Percentiles rank a stretch among this genome's conserved stretches.
phyloP scores from a whole-genome alignment of 2,888 invertebrate species.

The Drosophila mimica region DNA sequence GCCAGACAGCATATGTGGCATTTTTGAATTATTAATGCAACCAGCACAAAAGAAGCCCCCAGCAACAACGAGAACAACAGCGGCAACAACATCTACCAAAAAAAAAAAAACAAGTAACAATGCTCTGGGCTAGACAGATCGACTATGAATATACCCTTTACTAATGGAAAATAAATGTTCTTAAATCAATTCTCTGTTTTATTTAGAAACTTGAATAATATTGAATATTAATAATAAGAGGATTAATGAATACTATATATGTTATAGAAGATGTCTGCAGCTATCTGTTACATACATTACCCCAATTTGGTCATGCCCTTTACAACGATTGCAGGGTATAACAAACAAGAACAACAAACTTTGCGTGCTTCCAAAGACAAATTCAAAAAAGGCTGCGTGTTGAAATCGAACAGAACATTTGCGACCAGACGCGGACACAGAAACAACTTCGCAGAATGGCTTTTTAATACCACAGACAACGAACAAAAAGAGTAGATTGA shows the following conservation, averaged over 20 bases:
- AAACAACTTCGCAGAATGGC: constrained; percentile 31
- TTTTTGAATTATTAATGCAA: constrained; percentile 82
- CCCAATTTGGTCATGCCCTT: background rate
- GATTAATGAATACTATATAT: background rate
- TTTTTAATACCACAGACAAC: constrained; percentile 17
- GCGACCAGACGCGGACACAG: constrained; percentile 41
- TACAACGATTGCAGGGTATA: constrained; percentile 3
- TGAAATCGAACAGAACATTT: constrained; percentile 55
- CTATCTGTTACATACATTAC: background rate
- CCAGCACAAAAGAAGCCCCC: constrained; percentile 70
- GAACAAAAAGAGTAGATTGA: background rate
- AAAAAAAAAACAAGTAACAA: background rate
- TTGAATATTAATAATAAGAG: background rate
- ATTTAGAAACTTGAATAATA: too few relatives aligned
- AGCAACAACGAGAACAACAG: constrained; percentile 41
- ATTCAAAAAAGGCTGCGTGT: constrained; percentile 69
- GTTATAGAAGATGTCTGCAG: background rate
- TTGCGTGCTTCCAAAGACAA: constrained; percentile 65
- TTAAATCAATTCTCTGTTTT: background rate
- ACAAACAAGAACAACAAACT: constrained; percentile 33
- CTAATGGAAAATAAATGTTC: background rate
- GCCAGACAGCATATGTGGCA: constrained; percentile 71
- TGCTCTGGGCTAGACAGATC: too few relatives aligned
- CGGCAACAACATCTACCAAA: constrained; percentile 2
- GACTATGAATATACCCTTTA: background rate